Evolutionary conservation across 2,888 invertebrate genomes (phyloP), one percentile per base, ranked within the genome.

Genomic region (Dryococelus australis): DNA sequence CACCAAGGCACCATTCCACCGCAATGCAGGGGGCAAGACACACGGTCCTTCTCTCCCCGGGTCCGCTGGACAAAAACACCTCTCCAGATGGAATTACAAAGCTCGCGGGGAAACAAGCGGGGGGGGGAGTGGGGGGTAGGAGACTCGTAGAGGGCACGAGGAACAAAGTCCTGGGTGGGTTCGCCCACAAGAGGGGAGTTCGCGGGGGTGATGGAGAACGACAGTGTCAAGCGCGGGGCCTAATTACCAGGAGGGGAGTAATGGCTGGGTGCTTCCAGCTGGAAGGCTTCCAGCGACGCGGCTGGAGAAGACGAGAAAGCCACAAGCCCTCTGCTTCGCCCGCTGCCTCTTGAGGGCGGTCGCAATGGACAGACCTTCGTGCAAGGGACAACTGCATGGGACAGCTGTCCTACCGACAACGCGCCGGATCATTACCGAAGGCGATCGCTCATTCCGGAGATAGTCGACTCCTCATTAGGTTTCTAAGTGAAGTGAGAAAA

Each of bases 141-240:
- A 47, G 9, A 9, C 47, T 12, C 9, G 47, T 6, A 12, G 12
- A 12, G 47, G 47, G 47, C 16, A 16, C 16, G 16, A 16, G 47
- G 16, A 47, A 47, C 47, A 47, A 47, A 47, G 47, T 47, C 47
- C 47, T 8, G 8, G 47, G n/a, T n/a, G n/a, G n/a, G n/a, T n/a
- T n/a, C 4, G 47, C 24, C 1, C 10, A 4, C n/a, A 83, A 28
- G 35, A n/a, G n/a, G n/a, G 83, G 20, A 9, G 26, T 4, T 4
- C 4, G 35, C 16, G 27, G 83, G 5, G 83, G 88, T 88, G 88
- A 88, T 87, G 87, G 87, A 87, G 87, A 85, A 87, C 88, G 87
- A 88, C 88, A 88, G 87, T 88, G 88, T 88, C 88, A 88, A 87
- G 87, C 88, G 87, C 85, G 88, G 85, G 86, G 88, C 86, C 88